Percentiles rank a stretch among this genome's conserved stretches.
Evolutionary conservation across 2,797 vertebrate species (phyloP).

Genomic region (Scyliorhinus canicula): DNA sequence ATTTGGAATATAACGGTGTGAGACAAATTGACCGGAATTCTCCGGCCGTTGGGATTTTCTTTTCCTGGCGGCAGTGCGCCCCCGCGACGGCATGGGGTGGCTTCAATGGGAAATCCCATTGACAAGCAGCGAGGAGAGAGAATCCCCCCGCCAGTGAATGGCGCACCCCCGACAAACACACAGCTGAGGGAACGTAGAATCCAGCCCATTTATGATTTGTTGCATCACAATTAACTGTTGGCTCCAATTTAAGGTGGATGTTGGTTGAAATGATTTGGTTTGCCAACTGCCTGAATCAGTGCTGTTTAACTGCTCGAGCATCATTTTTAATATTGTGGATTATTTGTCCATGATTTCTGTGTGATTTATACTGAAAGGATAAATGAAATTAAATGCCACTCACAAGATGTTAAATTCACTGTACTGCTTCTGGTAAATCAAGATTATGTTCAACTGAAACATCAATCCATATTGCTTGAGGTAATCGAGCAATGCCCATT

Average conservation of each 20-base stretch:
- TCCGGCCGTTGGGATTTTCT: no score
- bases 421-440: not conserved
- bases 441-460: not conserved
- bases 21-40: no score
- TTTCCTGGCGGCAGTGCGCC: no score
- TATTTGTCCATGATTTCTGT: not conserved
- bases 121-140: no score
- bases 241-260: not conserved
- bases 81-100: no score
- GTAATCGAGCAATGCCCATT: not conserved
- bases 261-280: not conserved
- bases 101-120: no score
- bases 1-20: not conserved
- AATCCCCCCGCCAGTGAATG: no score
- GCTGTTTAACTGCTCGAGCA: not conserved
- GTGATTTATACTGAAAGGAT: not conserved
- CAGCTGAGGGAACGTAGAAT: no score
- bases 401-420: not conserved
- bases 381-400: not conserved
- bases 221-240: not conserved
- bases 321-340: not conserved
- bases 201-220: no score
- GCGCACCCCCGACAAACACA: no score
- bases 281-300: not conserved
- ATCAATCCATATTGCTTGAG: not conserved